These are phyloP conservation scores for Nemoura dubitans DNA, from an alignment of 2,888 invertebrate genomes.

Conservation along the genomic window DNA sequence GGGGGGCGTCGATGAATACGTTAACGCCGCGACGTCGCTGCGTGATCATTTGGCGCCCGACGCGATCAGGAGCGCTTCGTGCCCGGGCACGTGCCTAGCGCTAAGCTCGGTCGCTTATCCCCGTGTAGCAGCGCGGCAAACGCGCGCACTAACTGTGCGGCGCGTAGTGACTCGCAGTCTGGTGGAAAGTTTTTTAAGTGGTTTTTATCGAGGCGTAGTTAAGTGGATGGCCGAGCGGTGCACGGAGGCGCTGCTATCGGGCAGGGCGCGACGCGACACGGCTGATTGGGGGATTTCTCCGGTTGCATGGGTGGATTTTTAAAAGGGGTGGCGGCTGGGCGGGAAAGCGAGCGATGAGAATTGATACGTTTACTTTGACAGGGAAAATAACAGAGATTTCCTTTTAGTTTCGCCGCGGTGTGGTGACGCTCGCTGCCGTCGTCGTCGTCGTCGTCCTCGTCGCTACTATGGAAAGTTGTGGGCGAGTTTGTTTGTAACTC, in stretches of 20 bases:
- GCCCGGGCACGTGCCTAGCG: background rate
- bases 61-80: background rate
- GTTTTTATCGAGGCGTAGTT: background rate
- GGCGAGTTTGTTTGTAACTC: background rate
- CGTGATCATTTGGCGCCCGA: background rate
- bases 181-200: background rate
- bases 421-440: background rate
- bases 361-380: slow-evolving; percentile 12
- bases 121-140: background rate
- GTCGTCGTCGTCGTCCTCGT: too few relatives aligned
- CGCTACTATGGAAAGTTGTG: too few relatives aligned
- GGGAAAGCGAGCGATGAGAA: background rate
- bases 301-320: too few relatives aligned
- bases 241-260: too few relatives aligned
- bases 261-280: too few relatives aligned
- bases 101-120: background rate
- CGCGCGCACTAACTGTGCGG: background rate
- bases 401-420: background rate
- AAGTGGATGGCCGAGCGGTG: background rate
- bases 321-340: too few relatives aligned
- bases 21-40: background rate
- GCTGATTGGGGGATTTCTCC: too few relatives aligned
- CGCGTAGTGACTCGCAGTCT: too few relatives aligned
- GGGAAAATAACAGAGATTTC: slow-evolving; percentile 12
- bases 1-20: too few relatives aligned